Evolutionary conservation across 1,140 invertebrate genomes (phyloP).

Genomic region (Pseudomyrmex concolor): DNA sequence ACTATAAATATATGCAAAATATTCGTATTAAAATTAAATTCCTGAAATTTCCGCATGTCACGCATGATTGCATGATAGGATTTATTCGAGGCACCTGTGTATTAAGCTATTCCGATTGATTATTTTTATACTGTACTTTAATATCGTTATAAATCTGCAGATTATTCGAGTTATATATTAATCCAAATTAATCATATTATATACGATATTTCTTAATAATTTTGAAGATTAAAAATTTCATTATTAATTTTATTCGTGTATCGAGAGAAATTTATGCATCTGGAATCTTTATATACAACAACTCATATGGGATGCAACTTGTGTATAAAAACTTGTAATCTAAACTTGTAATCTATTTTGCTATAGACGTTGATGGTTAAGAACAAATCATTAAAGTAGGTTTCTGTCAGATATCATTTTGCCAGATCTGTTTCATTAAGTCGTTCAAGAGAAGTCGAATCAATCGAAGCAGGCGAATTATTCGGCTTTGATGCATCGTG

Average conservation of each 20-base stretch:
- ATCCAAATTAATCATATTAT: background rate
- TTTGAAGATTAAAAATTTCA: background rate
- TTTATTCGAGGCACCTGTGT: background rate
- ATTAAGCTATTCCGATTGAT: constrained; percentile 5
- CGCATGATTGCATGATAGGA: constrained; percentile 4
- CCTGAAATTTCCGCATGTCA: constrained; percentile 9
- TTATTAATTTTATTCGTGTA: background rate
- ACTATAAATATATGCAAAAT: constrained; percentile 32
- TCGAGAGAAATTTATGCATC: background rate
- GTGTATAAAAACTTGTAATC: too few relatives aligned
- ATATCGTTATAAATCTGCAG: constrained; percentile 2
- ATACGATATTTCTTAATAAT: background rate
- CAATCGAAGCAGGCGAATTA: constrained; percentile 54
- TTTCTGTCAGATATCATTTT: constrained; percentile 9
- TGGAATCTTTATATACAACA: background rate
- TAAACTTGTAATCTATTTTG: too few relatives aligned
- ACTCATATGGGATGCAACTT: too few relatives aligned
- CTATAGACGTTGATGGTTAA: too few relatives aligned
- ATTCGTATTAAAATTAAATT: constrained; percentile 52
- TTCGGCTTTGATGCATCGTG: constrained; percentile 52
- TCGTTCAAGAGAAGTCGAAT: constrained; percentile 21
- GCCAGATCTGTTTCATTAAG: constrained; percentile 58
- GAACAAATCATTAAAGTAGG: background rate
- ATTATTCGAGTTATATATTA: constrained; percentile 29
- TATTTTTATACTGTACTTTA: constrained; percentile 38